Evolutionary conservation across 2,113 vertebrate genomes (phyloP).

Genomic region (Promerops cafer): DNA sequence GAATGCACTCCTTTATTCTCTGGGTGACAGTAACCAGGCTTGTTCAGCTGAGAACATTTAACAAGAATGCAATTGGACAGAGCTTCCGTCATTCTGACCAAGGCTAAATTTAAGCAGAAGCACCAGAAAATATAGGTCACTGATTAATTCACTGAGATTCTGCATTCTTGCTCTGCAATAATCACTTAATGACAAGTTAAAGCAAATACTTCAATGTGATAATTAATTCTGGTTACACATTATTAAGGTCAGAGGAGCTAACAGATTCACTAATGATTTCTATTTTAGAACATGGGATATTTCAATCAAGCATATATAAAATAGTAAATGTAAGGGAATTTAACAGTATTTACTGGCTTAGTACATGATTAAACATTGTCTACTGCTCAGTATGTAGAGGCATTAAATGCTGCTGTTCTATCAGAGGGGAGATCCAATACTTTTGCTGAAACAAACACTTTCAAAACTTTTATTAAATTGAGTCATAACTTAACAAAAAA

Average conservation of each 20-base stretch:
- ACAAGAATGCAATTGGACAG: conserved; percentile 51
- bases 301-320: conserved; percentile 24
- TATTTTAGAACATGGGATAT: conserved; percentile 21
- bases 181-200: conserved; percentile 56
- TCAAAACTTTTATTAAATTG: background rate
- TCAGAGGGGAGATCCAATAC: background rate
- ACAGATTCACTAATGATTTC: conserved; percentile 35
- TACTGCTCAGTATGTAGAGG: background rate
- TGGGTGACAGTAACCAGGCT: conserved; percentile 17
- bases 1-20: conserved; percentile 47
- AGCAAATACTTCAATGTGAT: conserved; percentile 39
- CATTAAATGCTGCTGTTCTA: background rate
- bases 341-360: conserved; percentile 9
- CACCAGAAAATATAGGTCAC: conserved; percentile 59
- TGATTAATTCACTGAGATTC: conserved; percentile 56
- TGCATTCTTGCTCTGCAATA: conserved; percentile 55
- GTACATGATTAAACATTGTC: background rate
- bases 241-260: conserved; percentile 53
- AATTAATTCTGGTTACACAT: conserved; percentile 57
- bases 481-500: background rate
- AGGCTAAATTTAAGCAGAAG: conserved; percentile 50
- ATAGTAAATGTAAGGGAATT: conserved; percentile 9
- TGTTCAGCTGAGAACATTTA: conserved; percentile 48
- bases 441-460: background rate
- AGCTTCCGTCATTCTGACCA: conserved; percentile 45